Evolutionary conservation across 2,797 vertebrate species (phyloP).

Genomic region (Chrosomus eos): DNA sequence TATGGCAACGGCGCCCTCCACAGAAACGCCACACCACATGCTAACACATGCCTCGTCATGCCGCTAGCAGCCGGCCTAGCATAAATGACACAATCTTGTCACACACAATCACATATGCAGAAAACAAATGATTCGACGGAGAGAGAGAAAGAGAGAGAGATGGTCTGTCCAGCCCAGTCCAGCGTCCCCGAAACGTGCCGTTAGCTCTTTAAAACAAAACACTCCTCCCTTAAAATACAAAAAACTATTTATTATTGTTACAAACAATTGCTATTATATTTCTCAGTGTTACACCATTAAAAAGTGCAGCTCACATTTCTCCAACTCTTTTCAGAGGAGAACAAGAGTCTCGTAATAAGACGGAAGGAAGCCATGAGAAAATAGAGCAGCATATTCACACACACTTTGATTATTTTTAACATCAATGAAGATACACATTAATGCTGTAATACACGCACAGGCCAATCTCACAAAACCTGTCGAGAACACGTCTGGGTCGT

Average conservation of each 20-base stretch:
- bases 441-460: slow-evolving; percentile 32
- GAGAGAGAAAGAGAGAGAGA: slow-evolving; percentile 64
- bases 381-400: slow-evolving; percentile 62
- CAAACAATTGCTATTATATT: slow-evolving; percentile 70
- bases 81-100: not conserved
- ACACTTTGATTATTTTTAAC: slow-evolving; percentile 62
- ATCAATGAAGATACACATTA: slow-evolving; percentile 60
- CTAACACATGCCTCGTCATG: slow-evolving; percentile 26
- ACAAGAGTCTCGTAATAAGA: slow-evolving; percentile 69
- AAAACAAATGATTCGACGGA: not conserved
- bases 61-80: not conserved
- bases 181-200: slow-evolving; percentile 66
- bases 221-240: slow-evolving; percentile 72
- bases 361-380: slow-evolving; percentile 77
- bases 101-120: not conserved
- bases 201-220: slow-evolving; percentile 67
- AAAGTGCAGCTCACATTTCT: slow-evolving; percentile 78
- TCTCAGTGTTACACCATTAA: slow-evolving; percentile 79
- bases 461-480: slow-evolving; percentile 13
- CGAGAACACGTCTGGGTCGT: slow-evolving; percentile 28
- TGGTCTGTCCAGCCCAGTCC: slow-evolving; percentile 55
- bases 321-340: slow-evolving; percentile 71
- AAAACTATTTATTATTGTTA: slow-evolving; percentile 60
- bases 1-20: slow-evolving; percentile 40
- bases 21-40: slow-evolving; percentile 24